These are phyloP conservation scores for Callocephalon fimbriatum DNA, from an alignment of 2,113 vertebrate genomes.

Conservation along the genomic window DNA sequence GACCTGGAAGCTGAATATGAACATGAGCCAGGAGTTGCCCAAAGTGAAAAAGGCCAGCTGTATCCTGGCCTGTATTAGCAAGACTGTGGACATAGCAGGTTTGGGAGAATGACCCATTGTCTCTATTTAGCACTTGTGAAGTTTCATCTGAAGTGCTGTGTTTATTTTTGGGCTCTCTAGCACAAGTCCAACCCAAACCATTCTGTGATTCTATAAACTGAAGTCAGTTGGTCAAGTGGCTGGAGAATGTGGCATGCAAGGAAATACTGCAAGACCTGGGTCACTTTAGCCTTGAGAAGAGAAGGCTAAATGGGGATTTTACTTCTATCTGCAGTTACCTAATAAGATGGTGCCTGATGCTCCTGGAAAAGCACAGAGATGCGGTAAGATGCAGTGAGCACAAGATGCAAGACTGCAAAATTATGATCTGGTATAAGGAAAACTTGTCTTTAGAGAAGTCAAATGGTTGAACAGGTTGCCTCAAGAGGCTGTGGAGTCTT, in stretches of 20 bases:
- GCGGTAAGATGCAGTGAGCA: neutral
- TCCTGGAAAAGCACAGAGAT: neutral
- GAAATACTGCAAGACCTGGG: neutral
- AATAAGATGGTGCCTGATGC: neutral
- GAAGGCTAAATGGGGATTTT: neutral
- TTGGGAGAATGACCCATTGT: neutral
- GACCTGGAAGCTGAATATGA: neutral
- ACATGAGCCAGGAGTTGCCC: neutral
- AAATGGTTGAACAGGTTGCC: neutral
- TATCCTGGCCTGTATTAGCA: neutral
- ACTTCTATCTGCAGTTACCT: neutral
- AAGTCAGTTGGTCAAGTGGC: neutral
- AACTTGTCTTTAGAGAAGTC: neutral
- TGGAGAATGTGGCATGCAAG: neutral
- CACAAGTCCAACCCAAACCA: neutral
- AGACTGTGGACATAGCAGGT: neutral
- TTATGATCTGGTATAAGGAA: neutral
- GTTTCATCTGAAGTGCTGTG: neutral
- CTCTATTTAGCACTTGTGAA: neutral
- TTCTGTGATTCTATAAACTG: neutral
- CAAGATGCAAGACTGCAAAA: neutral
- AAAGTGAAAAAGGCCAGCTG: neutral
- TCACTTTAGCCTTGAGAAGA: neutral
- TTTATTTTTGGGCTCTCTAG: neutral
- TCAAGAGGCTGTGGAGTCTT: neutral